phyloP scores from a whole-genome alignment of 2,888 invertebrate species.

The Idaea dimidiata region DNA sequence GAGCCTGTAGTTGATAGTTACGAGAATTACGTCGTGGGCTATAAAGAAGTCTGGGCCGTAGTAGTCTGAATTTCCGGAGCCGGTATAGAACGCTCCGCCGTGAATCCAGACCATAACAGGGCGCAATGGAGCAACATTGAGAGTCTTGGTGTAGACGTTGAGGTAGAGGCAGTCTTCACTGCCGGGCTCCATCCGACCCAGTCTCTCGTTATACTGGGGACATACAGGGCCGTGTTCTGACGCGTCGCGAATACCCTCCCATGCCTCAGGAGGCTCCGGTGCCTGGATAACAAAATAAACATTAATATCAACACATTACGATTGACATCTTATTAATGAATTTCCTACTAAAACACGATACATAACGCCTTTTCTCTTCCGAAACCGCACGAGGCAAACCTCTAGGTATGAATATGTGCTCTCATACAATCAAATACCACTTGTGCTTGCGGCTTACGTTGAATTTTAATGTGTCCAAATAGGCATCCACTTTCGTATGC shows the following conservation, averaged over 20 bases:
- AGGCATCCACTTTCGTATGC: slow-evolving; percentile 31
- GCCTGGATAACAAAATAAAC: slow-evolving; percentile 43
- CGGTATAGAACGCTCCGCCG: slow-evolving; percentile 74
- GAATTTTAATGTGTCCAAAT: slow-evolving; percentile 40
- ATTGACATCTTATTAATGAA: no score
- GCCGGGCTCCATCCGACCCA: slow-evolving; percentile 74
- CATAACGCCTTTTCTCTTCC: no score
- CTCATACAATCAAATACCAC: slow-evolving; percentile 30
- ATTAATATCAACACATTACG: background rate
- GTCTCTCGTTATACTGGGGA: slow-evolving; percentile 71
- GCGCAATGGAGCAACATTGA: slow-evolving; percentile 32
- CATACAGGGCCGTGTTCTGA: slow-evolving; percentile 65
- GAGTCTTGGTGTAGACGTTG: slow-evolving; percentile 82
- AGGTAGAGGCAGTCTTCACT: slow-evolving; percentile 85
- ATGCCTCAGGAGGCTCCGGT: slow-evolving; percentile 62
- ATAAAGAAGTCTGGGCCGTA: slow-evolving; percentile 76
- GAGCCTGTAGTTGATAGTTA: slow-evolving; percentile 73
- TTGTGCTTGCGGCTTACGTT: slow-evolving; percentile 18
- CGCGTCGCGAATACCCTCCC: slow-evolving; percentile 64
- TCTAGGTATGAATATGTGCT: slow-evolving; percentile 19
- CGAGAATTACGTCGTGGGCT: slow-evolving; percentile 62
- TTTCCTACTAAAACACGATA: no score
- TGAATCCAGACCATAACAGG: slow-evolving; percentile 78
- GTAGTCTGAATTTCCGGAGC: slow-evolving; percentile 71
- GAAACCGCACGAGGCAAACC: background rate